phyloP scores from a whole-genome alignment of 1,140 invertebrate species.

The Battus philenor region DNA sequence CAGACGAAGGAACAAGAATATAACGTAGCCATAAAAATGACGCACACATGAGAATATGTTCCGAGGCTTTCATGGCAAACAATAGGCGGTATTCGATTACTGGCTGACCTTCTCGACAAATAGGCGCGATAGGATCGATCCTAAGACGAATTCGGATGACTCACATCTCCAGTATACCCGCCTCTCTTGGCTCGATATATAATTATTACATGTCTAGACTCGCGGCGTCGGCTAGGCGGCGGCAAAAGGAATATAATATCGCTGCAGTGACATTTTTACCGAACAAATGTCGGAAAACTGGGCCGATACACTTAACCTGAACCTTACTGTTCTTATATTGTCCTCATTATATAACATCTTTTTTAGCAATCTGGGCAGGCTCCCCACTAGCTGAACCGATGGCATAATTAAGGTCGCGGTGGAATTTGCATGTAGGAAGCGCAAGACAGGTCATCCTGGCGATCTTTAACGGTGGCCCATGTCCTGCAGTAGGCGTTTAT shows the following conservation, averaged over 20 bases:
- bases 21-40: not conserved
- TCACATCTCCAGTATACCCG: conserved; percentile 55
- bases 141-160: conserved; percentile 58
- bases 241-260: conserved; percentile 59
- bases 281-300: conserved; percentile 16
- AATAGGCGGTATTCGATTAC: conserved; percentile 50
- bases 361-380: too few species aligned
- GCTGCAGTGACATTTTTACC: conserved; percentile 41
- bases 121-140: conserved; percentile 58
- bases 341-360: too few species aligned
- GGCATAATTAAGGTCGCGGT: too few species aligned
- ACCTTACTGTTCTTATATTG: too few species aligned
- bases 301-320: conserved; percentile 10
- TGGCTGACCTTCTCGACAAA: conserved; percentile 50
- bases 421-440: too few species aligned
- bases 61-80: conserved; percentile 21
- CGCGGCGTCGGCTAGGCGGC: conserved; percentile 59
- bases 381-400: too few species aligned
- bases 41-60: conserved; percentile 1
- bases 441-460: too few species aligned
- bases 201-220: conserved; percentile 70
- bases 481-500: too few species aligned
- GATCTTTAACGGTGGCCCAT: too few species aligned
- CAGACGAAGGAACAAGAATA: too few species aligned
- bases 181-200: conserved; percentile 65